Conservation (phyloP, 2,113 vertebrate genomes). For the Opisthocomus hoazin region DNA sequence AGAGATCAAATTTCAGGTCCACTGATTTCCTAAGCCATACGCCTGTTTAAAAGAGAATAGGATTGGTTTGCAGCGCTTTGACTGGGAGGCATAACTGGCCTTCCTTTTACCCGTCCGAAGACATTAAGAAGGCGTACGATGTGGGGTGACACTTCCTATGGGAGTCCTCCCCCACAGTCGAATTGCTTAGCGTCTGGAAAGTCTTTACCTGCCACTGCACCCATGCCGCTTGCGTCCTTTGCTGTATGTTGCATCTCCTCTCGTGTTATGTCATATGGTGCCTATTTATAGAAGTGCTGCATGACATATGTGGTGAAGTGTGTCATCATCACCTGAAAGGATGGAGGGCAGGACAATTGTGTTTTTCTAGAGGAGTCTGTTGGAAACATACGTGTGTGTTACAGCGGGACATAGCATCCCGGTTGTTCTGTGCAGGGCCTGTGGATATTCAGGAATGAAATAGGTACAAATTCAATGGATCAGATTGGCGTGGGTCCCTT, state of each 20-base stretch:
- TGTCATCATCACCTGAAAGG: background rate
- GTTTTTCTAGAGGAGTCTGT: background rate
- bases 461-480: background rate
- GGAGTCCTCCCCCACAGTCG: background rate
- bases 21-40: background rate
- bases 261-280: fast-evolving
- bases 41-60: background rate
- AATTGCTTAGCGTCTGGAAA: background rate
- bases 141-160: background rate
- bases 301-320: background rate
- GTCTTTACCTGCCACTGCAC: background rate
- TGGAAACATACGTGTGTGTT: fast-evolving
- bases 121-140: fast-evolving
- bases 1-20: conserved; percentile 7
- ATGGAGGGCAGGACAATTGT: fast-evolving
- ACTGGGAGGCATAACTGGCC: background rate
- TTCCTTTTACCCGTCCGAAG: background rate
- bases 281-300: background rate
- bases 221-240: background rate
- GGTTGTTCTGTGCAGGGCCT: background rate
- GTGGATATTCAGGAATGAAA: background rate
- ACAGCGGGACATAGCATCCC: background rate
- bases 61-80: background rate
- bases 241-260: background rate
- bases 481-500: fast-evolving